Conservation (phyloP, 1,140 invertebrate species). For the Zaprionus taronus region DNA sequence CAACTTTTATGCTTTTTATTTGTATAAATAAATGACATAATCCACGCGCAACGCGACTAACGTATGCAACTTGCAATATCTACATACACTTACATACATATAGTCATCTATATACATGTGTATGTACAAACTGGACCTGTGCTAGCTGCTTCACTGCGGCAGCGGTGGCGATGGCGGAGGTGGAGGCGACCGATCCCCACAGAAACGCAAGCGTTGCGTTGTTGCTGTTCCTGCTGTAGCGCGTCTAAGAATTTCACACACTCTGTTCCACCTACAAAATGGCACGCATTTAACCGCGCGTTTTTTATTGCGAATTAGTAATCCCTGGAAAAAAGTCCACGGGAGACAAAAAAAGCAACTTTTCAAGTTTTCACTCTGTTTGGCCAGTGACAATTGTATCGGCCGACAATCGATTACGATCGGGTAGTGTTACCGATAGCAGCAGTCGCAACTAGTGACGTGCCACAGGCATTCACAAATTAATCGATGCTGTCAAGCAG, state of each 20-base stretch:
- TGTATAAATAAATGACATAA: slow-evolving; percentile 80
- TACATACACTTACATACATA: slow-evolving; percentile 26
- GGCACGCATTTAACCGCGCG: slow-evolving; percentile 51
- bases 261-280: slow-evolving; percentile 29
- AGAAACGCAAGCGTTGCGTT: slow-evolving; percentile 30
- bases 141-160: slow-evolving; percentile 47
- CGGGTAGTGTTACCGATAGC: not conserved
- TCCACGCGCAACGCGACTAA: slow-evolving; percentile 63
- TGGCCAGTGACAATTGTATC: slow-evolving; percentile 38
- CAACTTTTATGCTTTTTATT: slow-evolving; percentile 59
- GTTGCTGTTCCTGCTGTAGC: slow-evolving; percentile 4
- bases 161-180: slow-evolving; percentile 29
- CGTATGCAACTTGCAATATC: slow-evolving; percentile 68
- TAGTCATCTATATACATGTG: slow-evolving; percentile 33
- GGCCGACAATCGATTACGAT: slow-evolving; percentile 11
- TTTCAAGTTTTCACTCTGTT: slow-evolving; percentile 60
- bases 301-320: slow-evolving; percentile 60
- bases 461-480: not conserved
- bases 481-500: not conserved
- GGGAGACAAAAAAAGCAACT: slow-evolving; percentile 59
- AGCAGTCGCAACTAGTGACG: not conserved
- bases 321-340: slow-evolving; percentile 61
- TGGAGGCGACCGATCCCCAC: slow-evolving; percentile 47
- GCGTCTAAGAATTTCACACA: slow-evolving; percentile 18
- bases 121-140: slow-evolving; percentile 67